phyloP scores from a whole-genome alignment of 2,888 invertebrate species.

The Biston stratarius region DNA sequence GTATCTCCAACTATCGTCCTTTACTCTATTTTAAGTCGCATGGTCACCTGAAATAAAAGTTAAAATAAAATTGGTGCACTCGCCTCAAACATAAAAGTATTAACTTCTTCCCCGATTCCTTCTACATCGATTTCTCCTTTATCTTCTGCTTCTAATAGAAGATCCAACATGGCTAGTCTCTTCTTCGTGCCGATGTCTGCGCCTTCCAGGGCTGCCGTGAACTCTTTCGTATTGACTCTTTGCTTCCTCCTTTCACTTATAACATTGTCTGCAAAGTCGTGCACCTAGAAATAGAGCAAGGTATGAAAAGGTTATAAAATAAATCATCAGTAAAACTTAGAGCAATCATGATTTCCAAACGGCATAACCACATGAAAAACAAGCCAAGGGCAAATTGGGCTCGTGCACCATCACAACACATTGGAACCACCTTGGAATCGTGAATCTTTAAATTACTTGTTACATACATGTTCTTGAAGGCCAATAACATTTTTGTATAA shows the following conservation, averaged over 20 bases:
- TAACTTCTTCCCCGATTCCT: conserved; percentile 90
- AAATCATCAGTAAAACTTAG: too few species aligned
- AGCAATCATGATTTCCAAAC: too few species aligned
- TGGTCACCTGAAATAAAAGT: neutral
- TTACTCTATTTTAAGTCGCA: too few species aligned
- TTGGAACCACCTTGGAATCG: too few species aligned
- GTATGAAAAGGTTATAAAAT: neutral
- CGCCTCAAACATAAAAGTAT: conserved; percentile 88
- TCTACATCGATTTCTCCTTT: conserved; percentile 86
- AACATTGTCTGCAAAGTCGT: conserved; percentile 84
- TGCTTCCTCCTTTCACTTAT: conserved; percentile 74
- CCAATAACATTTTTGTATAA: too few species aligned
- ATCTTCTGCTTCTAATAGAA: conserved; percentile 86
- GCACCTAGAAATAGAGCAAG: conserved; percentile 55
- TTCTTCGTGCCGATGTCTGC: conserved; percentile 63
- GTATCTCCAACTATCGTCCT: too few species aligned
- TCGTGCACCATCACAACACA: too few species aligned
- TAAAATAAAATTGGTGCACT: neutral
- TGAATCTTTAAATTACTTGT: too few species aligned
- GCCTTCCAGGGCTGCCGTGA: conserved; percentile 20
- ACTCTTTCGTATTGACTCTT: conserved; percentile 18
- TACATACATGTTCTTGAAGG: too few species aligned
- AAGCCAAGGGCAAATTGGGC: too few species aligned
- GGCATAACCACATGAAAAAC: too few species aligned
- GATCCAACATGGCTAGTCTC: conserved; percentile 88